Conservation (phyloP, 2,888 invertebrate genomes). For the Gasteruption jaculator region DNA sequence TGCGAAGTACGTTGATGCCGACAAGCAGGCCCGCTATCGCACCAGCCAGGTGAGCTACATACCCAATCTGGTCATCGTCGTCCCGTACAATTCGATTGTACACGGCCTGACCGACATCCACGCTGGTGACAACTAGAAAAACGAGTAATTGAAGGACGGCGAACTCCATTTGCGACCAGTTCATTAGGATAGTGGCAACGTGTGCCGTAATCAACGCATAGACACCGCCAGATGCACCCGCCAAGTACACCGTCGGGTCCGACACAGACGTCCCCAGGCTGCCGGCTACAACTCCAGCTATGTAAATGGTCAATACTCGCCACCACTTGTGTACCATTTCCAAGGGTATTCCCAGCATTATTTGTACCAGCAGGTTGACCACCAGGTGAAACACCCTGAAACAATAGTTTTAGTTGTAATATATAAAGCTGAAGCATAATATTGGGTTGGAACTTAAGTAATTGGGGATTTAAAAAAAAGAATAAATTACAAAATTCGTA, state of each 20-base stretch:
- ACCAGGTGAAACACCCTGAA: conserved; percentile 78
- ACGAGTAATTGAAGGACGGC: conserved; percentile 80
- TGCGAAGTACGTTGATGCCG: conserved; percentile 79
- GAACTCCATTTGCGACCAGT: conserved; percentile 96
- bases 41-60: conserved; percentile 91
- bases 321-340: conserved; percentile 97
- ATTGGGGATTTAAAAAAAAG: neutral
- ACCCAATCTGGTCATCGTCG: conserved; percentile 76
- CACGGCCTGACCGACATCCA: conserved; percentile 86
- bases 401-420: conserved; percentile 3
- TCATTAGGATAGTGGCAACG: conserved; percentile 88
- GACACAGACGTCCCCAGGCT: conserved; percentile 78
- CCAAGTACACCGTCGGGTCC: conserved; percentile 75
- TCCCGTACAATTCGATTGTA: conserved; percentile 78
- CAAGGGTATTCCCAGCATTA: conserved; percentile 88
- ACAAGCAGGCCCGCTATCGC: conserved; percentile 81
- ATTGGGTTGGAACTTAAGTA: no score
- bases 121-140: conserved; percentile 73
- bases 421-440: no score
- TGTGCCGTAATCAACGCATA: conserved; percentile 93
- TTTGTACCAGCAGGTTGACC: conserved; percentile 87
- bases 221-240: conserved; percentile 93
- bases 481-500: no score
- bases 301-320: conserved; percentile 80
- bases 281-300: conserved; percentile 81